Base-by-base conservation (phyloP, 92 coral and sea anemone genomes). In the Chrysogorgia sp. region DNA sequence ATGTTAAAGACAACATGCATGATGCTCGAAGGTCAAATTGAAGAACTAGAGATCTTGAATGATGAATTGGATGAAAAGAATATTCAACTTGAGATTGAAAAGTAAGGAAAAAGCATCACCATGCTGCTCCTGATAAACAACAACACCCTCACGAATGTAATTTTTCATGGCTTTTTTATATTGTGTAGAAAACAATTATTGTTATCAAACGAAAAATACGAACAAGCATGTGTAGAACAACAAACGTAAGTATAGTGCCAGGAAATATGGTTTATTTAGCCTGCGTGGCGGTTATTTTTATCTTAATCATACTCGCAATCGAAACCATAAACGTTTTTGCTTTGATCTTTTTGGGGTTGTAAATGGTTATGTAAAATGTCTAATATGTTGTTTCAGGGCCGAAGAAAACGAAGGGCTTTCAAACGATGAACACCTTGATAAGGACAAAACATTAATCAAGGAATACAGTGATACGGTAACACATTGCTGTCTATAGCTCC, bases 11-110 rank as follows among this genome's bases (percentile, higher is more conserved):
- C 99, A 40, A 96, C 99, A 1, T 96, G 99, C 55, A 82, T 96
- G 19, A 96, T 96, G 99, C 88, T 96, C 75, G 99, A 96, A 49
- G 92, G 89, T 45, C 99, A 96, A 59, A 92, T 91, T 6, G 99
- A 96, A 63, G 97, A 96, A 67, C 82, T 96, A 35, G 99, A 96
- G 78, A 96, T 89, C 41, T 74, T 96, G 66, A 89, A 92, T 67
- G 99, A 96, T 77, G 92, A 74, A 22, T 77, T 34, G 50, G 99
- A 96, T 60, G 99, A 96, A 67, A 96, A 86, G 71, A 88, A 83
- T 58, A 34, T 81, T 17, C 88, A 89, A 60, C 87, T 83, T 83
- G 92, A 89, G n/a, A 37, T 69, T 24, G 81, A 88, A 32, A 96
- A 96, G 99, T 96, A 85, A 33, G 15, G 14, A 1, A 23, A 1